phyloP scores from a whole-genome alignment of 1,140 invertebrate species.

The Pseudomyrmex concolor region DNA sequence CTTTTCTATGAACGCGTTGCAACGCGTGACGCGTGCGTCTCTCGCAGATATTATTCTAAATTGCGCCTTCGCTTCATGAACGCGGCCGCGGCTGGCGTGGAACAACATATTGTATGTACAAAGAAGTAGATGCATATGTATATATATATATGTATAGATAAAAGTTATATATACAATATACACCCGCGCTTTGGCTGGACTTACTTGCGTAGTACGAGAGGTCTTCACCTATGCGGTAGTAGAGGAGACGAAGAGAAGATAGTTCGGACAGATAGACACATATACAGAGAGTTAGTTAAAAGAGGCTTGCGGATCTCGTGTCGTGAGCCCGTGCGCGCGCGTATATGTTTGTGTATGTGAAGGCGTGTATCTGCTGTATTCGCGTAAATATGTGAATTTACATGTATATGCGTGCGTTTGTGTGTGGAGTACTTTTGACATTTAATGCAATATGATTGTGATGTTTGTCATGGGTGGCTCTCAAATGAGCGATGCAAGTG shows the following conservation, averaged over 20 bases:
- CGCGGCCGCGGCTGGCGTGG: constrained; percentile 45
- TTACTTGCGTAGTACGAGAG: constrained; percentile 84
- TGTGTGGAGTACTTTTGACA: constrained; percentile 23
- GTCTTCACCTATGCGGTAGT: constrained; percentile 84
- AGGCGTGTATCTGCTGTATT: constrained; percentile 23
- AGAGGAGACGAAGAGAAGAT: constrained; percentile 80
- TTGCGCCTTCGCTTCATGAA: constrained; percentile 49
- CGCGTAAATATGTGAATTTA: constrained; percentile 7
- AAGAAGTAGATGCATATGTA: neutral
- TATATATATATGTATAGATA: constrained; percentile 60
- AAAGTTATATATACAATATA: constrained; percentile 59
- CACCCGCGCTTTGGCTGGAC: constrained; percentile 72
- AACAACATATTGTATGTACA: constrained; percentile 38
- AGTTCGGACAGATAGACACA: constrained; percentile 83
- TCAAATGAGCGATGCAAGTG: constrained; percentile 49
- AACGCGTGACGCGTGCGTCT: constrained; percentile 22
- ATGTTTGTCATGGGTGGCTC: constrained; percentile 21
- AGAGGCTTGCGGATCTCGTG: constrained; percentile 47
- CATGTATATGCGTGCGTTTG: neutral
- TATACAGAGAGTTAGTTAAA: constrained; percentile 81
- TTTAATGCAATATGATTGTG: constrained; percentile 45
- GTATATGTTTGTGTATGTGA: neutral
- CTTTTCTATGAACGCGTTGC: constrained; percentile 22
- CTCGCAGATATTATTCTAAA: neutral
- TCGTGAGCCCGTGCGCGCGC: constrained; percentile 46